A percentile compares a stretch with the other conserved stretches of the same genome.
Conservation (phyloP, 2,797 vertebrate species). For the Epinephelus awoara region DNA sequence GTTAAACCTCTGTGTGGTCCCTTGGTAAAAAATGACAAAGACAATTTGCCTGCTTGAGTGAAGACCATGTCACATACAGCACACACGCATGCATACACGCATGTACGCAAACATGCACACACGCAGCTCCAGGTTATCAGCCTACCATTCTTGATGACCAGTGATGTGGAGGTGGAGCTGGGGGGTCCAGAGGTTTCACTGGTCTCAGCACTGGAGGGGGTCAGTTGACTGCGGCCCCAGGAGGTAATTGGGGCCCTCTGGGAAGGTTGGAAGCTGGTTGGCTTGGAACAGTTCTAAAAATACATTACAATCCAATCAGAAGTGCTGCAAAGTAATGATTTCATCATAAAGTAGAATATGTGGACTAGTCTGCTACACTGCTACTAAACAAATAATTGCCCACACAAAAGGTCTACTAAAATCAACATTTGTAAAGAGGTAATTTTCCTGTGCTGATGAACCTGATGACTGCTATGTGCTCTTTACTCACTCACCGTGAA, state of each 20-base stretch:
- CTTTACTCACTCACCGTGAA: slow-evolving; percentile 86
- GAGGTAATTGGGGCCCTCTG: slow-evolving; percentile 82
- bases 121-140: neutral
- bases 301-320: slow-evolving; percentile 18
- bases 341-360: neutral
- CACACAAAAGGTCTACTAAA: slow-evolving; percentile 1
- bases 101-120: too few species aligned
- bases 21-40: too few species aligned
- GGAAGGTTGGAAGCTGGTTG: slow-evolving; percentile 86
- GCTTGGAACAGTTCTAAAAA: slow-evolving; percentile 91
- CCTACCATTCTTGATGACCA: slow-evolving; percentile 89
- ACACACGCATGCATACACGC: too few species aligned
- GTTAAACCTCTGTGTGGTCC: too few species aligned
- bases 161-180: slow-evolving; percentile 75
- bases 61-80: too few species aligned
- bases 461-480: slow-evolving; percentile 26
- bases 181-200: slow-evolving; percentile 75
- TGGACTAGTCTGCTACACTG: neutral
- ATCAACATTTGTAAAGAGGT: slow-evolving; percentile 2
- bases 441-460: slow-evolving; percentile 23
- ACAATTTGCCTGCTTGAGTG: too few species aligned
- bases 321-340: neutral
- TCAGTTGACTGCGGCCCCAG: slow-evolving; percentile 82
- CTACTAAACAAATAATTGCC: neutral
- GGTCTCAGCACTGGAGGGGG: slow-evolving; percentile 82